Evolutionary conservation across 2,888 invertebrate genomes (phyloP).

Genomic region (Trisateles emortualis): DNA sequence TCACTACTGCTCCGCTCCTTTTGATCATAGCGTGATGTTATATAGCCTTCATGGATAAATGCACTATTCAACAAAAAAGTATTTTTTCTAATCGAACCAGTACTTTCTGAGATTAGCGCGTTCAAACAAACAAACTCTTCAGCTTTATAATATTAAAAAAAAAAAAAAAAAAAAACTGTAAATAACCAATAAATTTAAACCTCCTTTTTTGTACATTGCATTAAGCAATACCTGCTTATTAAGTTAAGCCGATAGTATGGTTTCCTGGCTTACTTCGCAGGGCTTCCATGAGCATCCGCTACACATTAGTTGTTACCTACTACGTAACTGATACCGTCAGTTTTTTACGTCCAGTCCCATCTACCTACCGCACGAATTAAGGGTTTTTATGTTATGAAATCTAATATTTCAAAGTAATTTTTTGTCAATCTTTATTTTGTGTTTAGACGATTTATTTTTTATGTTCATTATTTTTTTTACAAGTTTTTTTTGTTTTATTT

Average conservation of each 20-base stretch:
- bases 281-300: conserved; percentile 43
- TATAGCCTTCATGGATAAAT: too few species aligned
- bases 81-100: too few species aligned
- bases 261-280: conserved; percentile 69
- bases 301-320: conserved; percentile 37
- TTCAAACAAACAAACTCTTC: too few species aligned
- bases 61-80: too few species aligned
- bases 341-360: conserved; percentile 57
- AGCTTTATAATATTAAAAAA: too few species aligned
- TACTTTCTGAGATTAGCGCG: too few species aligned
- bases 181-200: too few species aligned
- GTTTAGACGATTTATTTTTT: conserved; percentile 37
- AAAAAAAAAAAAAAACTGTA: too few species aligned
- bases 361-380: conserved; percentile 25
- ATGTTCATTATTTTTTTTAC: conserved; percentile 1
- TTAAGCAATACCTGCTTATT: conserved; percentile 31
- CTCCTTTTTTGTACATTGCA: too few species aligned
- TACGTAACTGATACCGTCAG: conserved; percentile 35
- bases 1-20: too few species aligned
- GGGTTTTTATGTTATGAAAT: conserved; percentile 4
- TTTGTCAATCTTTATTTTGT: neutral
- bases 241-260: conserved; percentile 79
- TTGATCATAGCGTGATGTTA: too few species aligned
- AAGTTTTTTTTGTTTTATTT: too few species aligned
- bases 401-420: conserved; percentile 13